These are phyloP conservation scores for Plagodis pulveraria DNA, from an alignment of 2,888 invertebrate genomes.

Conservation along the genomic window DNA sequence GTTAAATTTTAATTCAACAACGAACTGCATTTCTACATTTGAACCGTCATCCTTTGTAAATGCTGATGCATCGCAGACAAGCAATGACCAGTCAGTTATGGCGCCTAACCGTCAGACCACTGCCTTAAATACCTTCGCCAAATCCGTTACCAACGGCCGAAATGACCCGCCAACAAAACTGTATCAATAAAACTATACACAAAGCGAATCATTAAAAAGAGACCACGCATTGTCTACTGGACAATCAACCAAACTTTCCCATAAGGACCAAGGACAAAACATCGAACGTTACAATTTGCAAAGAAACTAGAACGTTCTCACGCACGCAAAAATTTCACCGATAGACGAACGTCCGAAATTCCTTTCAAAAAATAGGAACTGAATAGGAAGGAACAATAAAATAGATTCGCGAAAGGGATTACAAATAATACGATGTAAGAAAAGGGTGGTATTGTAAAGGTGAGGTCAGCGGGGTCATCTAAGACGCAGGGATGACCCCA, in stretches of 20 bases:
- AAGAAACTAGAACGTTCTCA: conserved; percentile 83
- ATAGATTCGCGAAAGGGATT: conserved; percentile 86
- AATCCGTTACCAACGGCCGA: conserved; percentile 82
- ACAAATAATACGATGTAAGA: conserved; percentile 84
- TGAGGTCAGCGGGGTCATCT: conserved; percentile 79
- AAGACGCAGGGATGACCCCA: conserved; percentile 78
- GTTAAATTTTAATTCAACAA: too few relatives aligned
- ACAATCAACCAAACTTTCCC: conserved; percentile 72
- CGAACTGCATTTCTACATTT: neutral
- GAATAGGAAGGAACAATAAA: conserved; percentile 74
- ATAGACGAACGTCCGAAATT: conserved; percentile 70
- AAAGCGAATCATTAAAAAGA: conserved; percentile 83
- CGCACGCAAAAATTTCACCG: conserved; percentile 80
- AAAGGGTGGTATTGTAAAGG: conserved; percentile 73
- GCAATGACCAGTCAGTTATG: conserved; percentile 33
- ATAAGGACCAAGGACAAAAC: conserved; percentile 56
- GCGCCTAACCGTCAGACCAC: conserved; percentile 55
- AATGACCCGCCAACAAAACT: conserved; percentile 74
- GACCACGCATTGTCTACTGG: conserved; percentile 77
- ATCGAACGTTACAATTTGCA: conserved; percentile 77
- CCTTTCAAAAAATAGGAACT: conserved; percentile 45
- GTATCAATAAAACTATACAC: conserved; percentile 72
- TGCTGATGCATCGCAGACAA: conserved; percentile 25
- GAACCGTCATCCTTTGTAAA: conserved; percentile 1
- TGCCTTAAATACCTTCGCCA: conserved; percentile 77